Evolutionary conservation across 1,140 invertebrate genomes (phyloP), one percentile per base, ranked within the genome.

Genomic region (Drosophila eugracilis): DNA sequence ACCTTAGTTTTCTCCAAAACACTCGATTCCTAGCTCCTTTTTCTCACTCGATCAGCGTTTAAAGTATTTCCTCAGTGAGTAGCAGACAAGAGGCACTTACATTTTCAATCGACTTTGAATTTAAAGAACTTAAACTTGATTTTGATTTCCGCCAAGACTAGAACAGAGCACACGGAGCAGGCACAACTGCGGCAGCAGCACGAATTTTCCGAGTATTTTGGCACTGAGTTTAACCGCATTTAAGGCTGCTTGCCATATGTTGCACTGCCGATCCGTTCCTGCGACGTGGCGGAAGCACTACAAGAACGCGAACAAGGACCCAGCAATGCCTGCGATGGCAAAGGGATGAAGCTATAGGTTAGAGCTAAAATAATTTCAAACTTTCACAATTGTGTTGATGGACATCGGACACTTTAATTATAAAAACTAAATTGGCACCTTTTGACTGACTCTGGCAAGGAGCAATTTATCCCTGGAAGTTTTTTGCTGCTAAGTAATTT

Each of bases 341-440:
- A 15, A 2, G 24, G 22, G 14, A 3, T 17, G 14, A 5, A 5
- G 22, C 14, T 28, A 15, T 5, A 15, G 42, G 6, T 9, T 45
- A 15, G 9, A 15, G 22, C 44, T 39, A 28, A 42, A n/a, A 30
- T n/a, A 5, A 14, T 5, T 9, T 34, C 4, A 26, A 21, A 9
- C n/a, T 24, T n/a, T 15, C 22, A 15, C 24, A 12, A 0, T 52
- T 22, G 7, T n/a, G n/a, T n/a, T 32, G 44, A 77, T 45, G 70
- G 49, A 42, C 53, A 7, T 6, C 42, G 44, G 54, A 52, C 57
- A 62, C 58, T 58, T 80, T 80, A 85, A 86, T 77, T 81, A 65
- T 44, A 54, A 76, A 76, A 77, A 81, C 41, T 45, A 32, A 85
- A 81, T 81, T 86, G 60, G 48, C 55, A 48, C 59, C 69, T 74